A percentile compares a stretch with the other conserved stretches of the same genome.
Evolutionary conservation across 2,113 vertebrate genomes (phyloP).

Genomic region (Lipotes vexillifer): DNA sequence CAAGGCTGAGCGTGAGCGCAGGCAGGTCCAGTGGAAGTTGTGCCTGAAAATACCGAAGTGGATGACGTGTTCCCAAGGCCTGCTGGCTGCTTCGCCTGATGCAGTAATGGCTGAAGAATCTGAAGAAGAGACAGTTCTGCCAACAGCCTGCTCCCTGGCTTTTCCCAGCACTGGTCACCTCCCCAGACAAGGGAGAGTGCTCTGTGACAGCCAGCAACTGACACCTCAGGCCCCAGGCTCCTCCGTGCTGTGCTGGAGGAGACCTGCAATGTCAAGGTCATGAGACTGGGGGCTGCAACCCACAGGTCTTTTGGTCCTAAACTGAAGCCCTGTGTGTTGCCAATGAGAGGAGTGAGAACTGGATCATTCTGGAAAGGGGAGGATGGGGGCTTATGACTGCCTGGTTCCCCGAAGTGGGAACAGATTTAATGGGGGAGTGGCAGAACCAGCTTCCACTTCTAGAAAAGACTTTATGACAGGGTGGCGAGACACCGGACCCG

Average conservation of each 20-base stretch:
- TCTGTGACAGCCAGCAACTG: not conserved
- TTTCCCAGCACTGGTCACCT: too few relatives aligned
- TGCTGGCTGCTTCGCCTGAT: not conserved
- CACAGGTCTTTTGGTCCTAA: not conserved
- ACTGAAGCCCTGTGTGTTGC: fast-evolving
- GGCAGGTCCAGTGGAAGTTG: not conserved
- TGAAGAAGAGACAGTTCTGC: not conserved
- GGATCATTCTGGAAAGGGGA: not conserved
- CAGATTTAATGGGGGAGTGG: too few relatives aligned
- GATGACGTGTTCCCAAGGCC: not conserved
- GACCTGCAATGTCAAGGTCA: not conserved
- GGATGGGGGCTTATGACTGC: too few relatives aligned
- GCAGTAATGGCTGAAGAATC: not conserved
- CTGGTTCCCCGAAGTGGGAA: not conserved
- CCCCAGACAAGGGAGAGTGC: not conserved
- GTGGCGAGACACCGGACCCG: fast-evolving
- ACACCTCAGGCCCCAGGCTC: not conserved
- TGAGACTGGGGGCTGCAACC: not conserved
- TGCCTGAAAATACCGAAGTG: not conserved
- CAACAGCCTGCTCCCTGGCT: not conserved
- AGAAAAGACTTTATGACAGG: not conserved
- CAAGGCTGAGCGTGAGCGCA: fast-evolving
- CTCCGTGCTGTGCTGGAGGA: too few relatives aligned
- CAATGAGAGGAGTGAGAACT: fast-evolving
- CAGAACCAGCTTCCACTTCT: not conserved